Evolutionary conservation across 2,113 vertebrate species (phyloP), one percentile per base, ranked within the genome.

Genomic region (Zosterops hypoxanthus): DNA sequence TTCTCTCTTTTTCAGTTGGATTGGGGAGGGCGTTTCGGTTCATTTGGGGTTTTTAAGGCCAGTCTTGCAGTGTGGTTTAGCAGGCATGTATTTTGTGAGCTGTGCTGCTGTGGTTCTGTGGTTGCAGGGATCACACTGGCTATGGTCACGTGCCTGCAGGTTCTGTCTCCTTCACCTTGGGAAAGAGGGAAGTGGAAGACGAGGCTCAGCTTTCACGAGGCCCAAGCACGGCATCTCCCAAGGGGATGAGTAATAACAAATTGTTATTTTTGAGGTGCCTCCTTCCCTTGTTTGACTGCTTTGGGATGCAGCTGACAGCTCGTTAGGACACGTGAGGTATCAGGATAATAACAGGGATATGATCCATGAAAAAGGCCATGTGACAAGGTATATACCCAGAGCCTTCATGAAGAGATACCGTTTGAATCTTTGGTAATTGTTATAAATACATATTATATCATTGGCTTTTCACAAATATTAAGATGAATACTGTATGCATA

Each of bases 141-240:
- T 46, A 7, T 57, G 63, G 28, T 75, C 65, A 64, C 72, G 31
- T 26, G 36, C 34, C 75, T 79, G 46, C 69, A 34, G 64, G 92
- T 65, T 80, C 69, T 49, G 59, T 33, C 82, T 61, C 14, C 60
- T 65, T 71, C 70, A 71, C 34, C 76, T 61, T 59, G 26, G 18
- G 73, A 36, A 87, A 86, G 41, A 33, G 82, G 53, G 72, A 94
- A 93, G 72, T 86, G 79, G 80, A 61, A 83, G 56, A 61, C 23
- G 41, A 5, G 2, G 19, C 49, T 92, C 53, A 64, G 47, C 88
- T 52, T 73, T 52, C 85, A 42, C 6, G 31, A 76, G 57, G 60
- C 57, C 46, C 17, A 15, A 76, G 69, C 22, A 2, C 41, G 34
- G 73, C 14, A 9, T 75, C 72, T 63, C 59, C 66, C 64, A 36